Percentiles rank a stretch among this genome's conserved stretches.
phyloP scores from a whole-genome alignment of 2,797 vertebrate genomes.

The Sebastes alutus region DNA sequence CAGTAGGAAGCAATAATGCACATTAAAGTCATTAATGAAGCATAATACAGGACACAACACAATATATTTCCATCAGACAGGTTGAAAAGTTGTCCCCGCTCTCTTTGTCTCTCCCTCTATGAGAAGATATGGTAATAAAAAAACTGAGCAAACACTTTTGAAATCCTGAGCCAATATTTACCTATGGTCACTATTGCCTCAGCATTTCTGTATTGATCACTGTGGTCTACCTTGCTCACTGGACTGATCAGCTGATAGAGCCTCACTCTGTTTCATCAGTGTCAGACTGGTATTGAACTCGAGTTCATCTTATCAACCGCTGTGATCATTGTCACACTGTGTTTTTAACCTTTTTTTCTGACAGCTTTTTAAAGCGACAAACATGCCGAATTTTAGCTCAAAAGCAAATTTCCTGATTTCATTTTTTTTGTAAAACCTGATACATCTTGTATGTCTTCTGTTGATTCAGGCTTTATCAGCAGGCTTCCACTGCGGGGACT shows the following conservation, averaged over 20 bases:
- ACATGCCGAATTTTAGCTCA: not conserved
- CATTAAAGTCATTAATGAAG: not conserved
- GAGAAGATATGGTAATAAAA: not conserved
- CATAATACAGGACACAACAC: not conserved
- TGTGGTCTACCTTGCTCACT: constrained; percentile 47
- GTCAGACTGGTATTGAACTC: constrained; percentile 1
- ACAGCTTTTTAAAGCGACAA: not conserved
- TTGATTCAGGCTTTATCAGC: constrained; percentile 39
- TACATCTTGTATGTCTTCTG: constrained; percentile 8
- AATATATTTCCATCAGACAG: not conserved
- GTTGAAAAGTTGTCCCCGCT: not conserved
- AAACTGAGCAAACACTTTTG: constrained; percentile 44
- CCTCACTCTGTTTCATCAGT: constrained; percentile 1
- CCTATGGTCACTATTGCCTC: constrained; percentile 18
- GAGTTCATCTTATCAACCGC: constrained; percentile 5
- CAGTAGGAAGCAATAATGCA: not conserved
- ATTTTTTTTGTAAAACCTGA: not conserved
- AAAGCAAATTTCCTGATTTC: not conserved
- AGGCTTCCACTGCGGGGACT: constrained; percentile 41
- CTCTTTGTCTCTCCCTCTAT: not conserved
- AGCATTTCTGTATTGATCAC: constrained; percentile 40
- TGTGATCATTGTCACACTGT: constrained; percentile 9
- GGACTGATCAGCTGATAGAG: constrained; percentile 29
- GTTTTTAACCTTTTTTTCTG: not conserved
- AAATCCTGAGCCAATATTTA: constrained; percentile 60